Conservation (phyloP, 2,797 vertebrate genomes). For the Oceanodroma leucorhoa region DNA sequence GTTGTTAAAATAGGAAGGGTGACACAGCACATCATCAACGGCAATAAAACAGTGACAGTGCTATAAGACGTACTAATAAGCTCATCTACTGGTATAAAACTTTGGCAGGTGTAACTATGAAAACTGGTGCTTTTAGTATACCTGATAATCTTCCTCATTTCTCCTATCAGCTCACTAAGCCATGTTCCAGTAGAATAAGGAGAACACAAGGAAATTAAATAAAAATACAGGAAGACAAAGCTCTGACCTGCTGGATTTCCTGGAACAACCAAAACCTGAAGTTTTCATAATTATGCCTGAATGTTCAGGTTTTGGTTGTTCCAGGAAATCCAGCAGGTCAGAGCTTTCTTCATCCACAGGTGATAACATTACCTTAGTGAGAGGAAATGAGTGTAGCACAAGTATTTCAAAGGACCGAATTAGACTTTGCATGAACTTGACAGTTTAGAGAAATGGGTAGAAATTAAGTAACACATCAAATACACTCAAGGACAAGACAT, state of each 20-base stretch:
- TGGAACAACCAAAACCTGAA: neutral
- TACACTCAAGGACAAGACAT: neutral
- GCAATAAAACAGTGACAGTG: neutral
- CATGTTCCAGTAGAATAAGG: neutral
- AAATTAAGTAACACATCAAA: neutral
- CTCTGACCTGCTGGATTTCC: neutral
- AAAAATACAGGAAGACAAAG: neutral
- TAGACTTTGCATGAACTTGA: neutral
- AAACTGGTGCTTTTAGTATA: neutral
- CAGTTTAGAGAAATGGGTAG: neutral
- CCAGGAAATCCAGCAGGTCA: too few relatives aligned
- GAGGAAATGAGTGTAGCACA: neutral
- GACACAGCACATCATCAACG: neutral
- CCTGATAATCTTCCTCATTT: neutral
- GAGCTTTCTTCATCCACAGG: neutral
- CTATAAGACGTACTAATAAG: slow-evolving; percentile 16
- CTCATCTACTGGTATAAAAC: slow-evolving; percentile 29
- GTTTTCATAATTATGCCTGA: neutral
- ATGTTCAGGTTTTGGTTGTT: neutral
- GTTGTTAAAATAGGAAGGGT: neutral
- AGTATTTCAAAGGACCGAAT: neutral
- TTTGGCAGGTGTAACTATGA: neutral
- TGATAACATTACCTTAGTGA: neutral
- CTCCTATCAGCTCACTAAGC: neutral
- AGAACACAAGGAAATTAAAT: neutral